Evolutionary conservation across 2,888 invertebrate genomes (phyloP), one percentile per base, ranked within the genome.

Genomic region (Nomada flava): DNA sequence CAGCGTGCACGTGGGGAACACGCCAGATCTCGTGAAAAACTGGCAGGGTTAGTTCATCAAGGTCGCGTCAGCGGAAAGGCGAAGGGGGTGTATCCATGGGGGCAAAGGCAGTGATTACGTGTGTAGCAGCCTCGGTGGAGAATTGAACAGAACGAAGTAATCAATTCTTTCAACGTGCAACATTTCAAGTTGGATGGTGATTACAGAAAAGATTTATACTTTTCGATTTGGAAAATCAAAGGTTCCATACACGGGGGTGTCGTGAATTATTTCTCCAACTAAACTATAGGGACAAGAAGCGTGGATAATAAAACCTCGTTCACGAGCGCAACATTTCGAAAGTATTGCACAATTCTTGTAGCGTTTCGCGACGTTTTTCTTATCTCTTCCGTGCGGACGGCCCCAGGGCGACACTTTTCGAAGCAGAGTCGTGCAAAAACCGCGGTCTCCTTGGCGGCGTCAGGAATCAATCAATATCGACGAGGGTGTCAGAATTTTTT

Each of bases 381-480:
- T 88, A 88, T 88, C 89, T 88, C 86, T 89, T 90, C 89, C 89
- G 79, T 87, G 82, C 86, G 84, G 84, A 47, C 89, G 88, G 75
- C 80, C 83, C 79, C 79, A 79, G 85, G 79, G 81, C 80, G 84
- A 79, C 69, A 75, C 85, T 75, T 76, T 79, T 84, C 86, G 86
- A 80, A 13, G 83, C 74, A 79, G 5, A 18, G 84, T 67, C 63
- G 18, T 62, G 79, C 79, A 89, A 88, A 90, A 90, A 85, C 76
- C 60, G 55, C 74, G 68, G 2, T 80, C 84, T 85, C 86, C 62
- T 65, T 79, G 69, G 78, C 65, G 85, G 81, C 88, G 88, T 89
- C 87, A 87, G 85, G 83, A 89, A 90, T 89, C 89, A 89, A 89
- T 90, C 89, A 89, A 81, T 84, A 88, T 85, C 85, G 88, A 84